Evolutionary conservation across 2,888 invertebrate species (phyloP).

Genomic region (Dicycla oo): DNA sequence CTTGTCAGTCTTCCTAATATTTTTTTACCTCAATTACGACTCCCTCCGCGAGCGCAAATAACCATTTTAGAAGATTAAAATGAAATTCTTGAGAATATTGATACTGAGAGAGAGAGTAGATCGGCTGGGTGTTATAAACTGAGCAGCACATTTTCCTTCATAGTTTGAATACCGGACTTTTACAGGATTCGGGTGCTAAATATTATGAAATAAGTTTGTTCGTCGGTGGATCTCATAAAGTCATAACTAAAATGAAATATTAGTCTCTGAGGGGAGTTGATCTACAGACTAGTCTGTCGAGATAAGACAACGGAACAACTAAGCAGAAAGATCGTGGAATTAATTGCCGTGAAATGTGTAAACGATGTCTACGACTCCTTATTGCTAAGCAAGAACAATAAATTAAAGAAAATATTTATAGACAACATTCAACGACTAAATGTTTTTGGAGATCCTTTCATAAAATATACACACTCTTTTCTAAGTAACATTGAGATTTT

Average conservation of each 20-base stretch:
- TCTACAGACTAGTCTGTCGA: conserved; percentile 27
- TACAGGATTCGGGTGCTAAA: conserved; percentile 61
- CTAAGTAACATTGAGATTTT: conserved; percentile 65
- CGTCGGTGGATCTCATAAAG: conserved; percentile 33
- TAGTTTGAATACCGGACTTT: conserved; percentile 58
- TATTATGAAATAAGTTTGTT: conserved; percentile 59
- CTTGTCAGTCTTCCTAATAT: conserved; percentile 86
- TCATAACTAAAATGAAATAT: conserved; percentile 48
- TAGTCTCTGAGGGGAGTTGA: conserved; percentile 32
- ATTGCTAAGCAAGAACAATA: conserved; percentile 13
- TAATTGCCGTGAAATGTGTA: conserved; percentile 36
- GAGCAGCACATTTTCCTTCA: conserved; percentile 50
- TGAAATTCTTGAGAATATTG: conserved; percentile 82
- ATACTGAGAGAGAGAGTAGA: conserved; percentile 72
- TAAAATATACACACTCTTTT: conserved; percentile 61
- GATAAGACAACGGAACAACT: conserved; percentile 26
- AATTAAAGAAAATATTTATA: conserved; percentile 23
- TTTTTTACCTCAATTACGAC: conserved; percentile 85
- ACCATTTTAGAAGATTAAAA: conserved; percentile 83
- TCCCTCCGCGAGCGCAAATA: conserved; percentile 82
- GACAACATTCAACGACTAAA: conserved; percentile 16
- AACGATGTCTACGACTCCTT: conserved; percentile 8
- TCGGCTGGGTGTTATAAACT: conserved; percentile 62
- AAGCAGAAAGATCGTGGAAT: conserved; percentile 23
- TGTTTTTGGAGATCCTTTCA: conserved; percentile 28